Percentiles rank a stretch among this genome's conserved stretches.
Evolutionary conservation across 2,113 vertebrate genomes (phyloP).

Genomic region (Syrrhaptes paradoxus): DNA sequence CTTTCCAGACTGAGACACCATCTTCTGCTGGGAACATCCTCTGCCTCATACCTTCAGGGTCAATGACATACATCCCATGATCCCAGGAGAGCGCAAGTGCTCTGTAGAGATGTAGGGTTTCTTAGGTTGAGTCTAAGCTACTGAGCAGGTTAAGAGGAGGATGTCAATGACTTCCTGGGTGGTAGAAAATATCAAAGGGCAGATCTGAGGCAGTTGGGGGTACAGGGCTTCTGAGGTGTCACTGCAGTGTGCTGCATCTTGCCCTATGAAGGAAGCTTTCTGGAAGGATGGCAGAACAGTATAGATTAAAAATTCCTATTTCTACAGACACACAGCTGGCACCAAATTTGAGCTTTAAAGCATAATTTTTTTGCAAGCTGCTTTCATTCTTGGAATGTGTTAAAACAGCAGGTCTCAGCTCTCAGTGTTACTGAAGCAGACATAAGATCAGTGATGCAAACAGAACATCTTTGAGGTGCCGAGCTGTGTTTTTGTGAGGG

Average conservation of each 20-base stretch:
- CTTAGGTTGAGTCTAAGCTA: not conserved
- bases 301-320: not conserved
- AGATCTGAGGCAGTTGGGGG: not conserved
- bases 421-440: not conserved
- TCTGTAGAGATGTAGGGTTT: fast-evolving
- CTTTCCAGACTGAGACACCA: not conserved
- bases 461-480: not conserved
- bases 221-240: not conserved
- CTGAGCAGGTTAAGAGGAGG: not conserved
- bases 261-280: not conserved
- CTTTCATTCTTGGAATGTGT: not conserved
- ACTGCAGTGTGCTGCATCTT: not conserved
- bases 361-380: not conserved
- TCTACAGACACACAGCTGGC: not conserved
- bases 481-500: not conserved
- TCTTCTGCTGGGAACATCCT: not conserved
- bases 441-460: not conserved
- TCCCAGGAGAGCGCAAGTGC: not conserved
- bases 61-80: fast-evolving
- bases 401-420: not conserved
- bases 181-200: not conserved
- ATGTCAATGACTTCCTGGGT: not conserved
- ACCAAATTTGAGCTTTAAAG: not conserved
- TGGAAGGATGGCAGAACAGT: not conserved
- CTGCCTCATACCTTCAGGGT: not conserved